These are phyloP conservation scores for Hexactinellida sp. DNA, from an alignment of 37 sponge, comb jelly and placozoan genomes.

Conservation along the genomic window DNA sequence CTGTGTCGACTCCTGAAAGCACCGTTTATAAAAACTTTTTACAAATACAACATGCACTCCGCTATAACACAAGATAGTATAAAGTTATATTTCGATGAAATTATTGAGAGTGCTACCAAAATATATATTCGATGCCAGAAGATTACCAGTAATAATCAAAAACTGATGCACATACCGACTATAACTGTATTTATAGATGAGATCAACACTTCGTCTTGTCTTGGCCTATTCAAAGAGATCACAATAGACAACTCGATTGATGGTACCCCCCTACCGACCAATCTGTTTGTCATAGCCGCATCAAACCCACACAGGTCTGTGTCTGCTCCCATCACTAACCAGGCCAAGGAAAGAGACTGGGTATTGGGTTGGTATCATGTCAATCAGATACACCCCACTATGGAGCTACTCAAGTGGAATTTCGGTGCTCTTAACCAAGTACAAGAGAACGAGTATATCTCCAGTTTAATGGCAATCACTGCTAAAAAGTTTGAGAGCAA, in stretches of 20 bases:
- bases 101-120: not conserved
- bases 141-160: not conserved
- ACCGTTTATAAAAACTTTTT: slow-evolving; percentile 37
- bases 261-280: slow-evolving; percentile 47
- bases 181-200: slow-evolving; percentile 59
- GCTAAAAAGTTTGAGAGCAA: not conserved
- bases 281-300: slow-evolving; percentile 62
- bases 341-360: slow-evolving; percentile 36
- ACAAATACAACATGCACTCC: slow-evolving; percentile 75
- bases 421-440: slow-evolving; percentile 56
- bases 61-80: slow-evolving; percentile 23
- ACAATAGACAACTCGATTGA: slow-evolving; percentile 60
- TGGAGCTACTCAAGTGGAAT: slow-evolving; percentile 60
- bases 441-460: slow-evolving; percentile 63
- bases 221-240: slow-evolving; percentile 74
- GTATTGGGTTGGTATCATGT: slow-evolving; percentile 58
- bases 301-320: slow-evolving; percentile 64
- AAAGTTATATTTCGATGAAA: not conserved
- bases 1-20: slow-evolving; percentile 26
- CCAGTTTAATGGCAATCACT: not conserved
- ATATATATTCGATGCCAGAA: not conserved
- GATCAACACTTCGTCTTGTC: slow-evolving; percentile 77
- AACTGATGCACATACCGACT: not conserved
- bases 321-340: not conserved
- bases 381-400: slow-evolving; percentile 55